Base-by-base conservation (phyloP, 2,888 invertebrate genomes). In the Tenthredo notha region DNA sequence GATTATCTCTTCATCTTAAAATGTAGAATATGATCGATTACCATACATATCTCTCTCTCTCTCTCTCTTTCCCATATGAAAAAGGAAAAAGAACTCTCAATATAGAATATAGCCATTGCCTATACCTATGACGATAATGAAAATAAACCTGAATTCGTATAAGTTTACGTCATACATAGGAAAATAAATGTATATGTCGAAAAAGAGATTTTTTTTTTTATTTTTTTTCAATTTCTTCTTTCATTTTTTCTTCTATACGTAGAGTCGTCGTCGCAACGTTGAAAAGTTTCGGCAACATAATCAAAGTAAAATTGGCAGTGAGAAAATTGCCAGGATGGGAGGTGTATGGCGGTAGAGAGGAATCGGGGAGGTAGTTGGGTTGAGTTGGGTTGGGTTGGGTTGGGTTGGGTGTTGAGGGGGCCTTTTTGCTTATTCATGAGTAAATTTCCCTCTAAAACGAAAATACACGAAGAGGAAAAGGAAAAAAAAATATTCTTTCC, bases 391-490 rank as follows among this genome's bases (percentile, higher is more conserved):
- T 78, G 86, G 84, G 86, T 85, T n/a, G 61, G 72, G 84, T 58
- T 50, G 86, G 85, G 84, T 85, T 78, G 86, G 84, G 86, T 85
- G 86, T 83, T 82, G 86, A 86, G 87, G 87, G 87, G 85, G 86
- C 86, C 87, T 86, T 88, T 88, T 88, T 88, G 88, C 88, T 88
- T 88, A 88, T 88, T 88, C 88, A 88, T 88, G 88, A 88, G 88
- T 87, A 86, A 88, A 88, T 88, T 88, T 88, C 88, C 88, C 88
- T 88, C 86, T 88, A 87, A 88, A 88, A 88, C 87, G 87, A 88
- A 88, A 88, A 88, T 88, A 88, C 87, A 87, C 85, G 65, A 85
- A 87, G 87, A 75, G 40, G 40, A 61, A 77, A 78, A 61, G 15
- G n/a, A 18, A 65, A 25, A 29, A 33, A 74, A 77, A 84, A 77